Evolutionary conservation across 2,113 vertebrate genomes (phyloP), one percentile per base, ranked within the genome.

Genomic region (Baryphthengus martii): DNA sequence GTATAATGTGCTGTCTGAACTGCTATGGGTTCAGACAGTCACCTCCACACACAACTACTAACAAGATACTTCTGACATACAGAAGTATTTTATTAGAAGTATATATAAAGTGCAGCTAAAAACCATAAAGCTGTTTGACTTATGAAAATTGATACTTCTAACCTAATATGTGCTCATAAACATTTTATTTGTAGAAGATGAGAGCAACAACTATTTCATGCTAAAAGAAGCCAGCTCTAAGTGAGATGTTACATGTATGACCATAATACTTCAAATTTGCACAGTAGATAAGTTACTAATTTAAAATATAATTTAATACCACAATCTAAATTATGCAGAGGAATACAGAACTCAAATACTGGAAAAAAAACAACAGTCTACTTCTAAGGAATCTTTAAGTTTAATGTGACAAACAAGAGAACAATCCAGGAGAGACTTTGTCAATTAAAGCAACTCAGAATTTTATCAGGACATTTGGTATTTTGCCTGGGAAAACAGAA

Each of bases 301-400:
- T 79, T 50, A 76, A 88, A 33, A 10, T 1, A 9, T 20, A 40
- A 45, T 29, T 70, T 56, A 73, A 55, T 42, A 55, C 10, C 10
- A 49, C 9, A 21, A 39, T 29, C 25, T 58, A 40, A 80, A 81
- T 49, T 29, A 52, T 18, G 19, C 14, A 65, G 17, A 31, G 19
- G 17, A 71, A 61, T 25, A 8, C 28, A 83, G 55, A 86, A 77
- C 8, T 47, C 49, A 44, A 90, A 78, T 17, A 85, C 3, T n/a
- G 17, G 25, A 5, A 53, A 29, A 14, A 77, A n/a, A 25, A 73
- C 28, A 17, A 0, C 0, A 17, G 1, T 11, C 31, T 42, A 56
- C 25, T 78, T 78, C 28, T 31, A 62, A 29, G 37, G 28, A 92
- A 73, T 2, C 2, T 10, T 11, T 5, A 63, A 39, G 6, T 39